Evolutionary conservation across 2,888 invertebrate species (phyloP).

Genomic region (Phoenoteleia sp.): DNA sequence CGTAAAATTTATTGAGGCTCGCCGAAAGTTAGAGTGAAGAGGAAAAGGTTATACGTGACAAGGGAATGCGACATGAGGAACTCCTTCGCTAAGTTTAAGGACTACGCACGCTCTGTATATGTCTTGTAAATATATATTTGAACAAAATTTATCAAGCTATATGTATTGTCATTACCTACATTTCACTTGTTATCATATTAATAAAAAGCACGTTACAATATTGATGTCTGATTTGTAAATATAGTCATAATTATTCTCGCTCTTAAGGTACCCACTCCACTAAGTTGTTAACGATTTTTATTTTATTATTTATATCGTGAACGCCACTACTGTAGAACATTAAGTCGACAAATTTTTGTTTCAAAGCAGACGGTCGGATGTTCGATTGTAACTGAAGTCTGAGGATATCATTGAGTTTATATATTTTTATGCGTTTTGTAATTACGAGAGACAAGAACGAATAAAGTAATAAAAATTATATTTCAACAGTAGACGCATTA

Average conservation of each 20-base stretch:
- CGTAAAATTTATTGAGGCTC: slow-evolving; percentile 63
- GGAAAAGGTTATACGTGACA: slow-evolving; percentile 55
- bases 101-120: slow-evolving; percentile 84
- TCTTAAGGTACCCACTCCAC: slow-evolving; percentile 64
- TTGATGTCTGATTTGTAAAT: slow-evolving; percentile 70
- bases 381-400: slow-evolving; percentile 64
- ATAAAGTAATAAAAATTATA: slow-evolving; percentile 70
- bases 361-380: slow-evolving; percentile 46
- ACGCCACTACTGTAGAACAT: slow-evolving; percentile 29
- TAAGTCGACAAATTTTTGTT: slow-evolving; percentile 56
- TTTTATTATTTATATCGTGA: slow-evolving; percentile 64
- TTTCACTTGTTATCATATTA: slow-evolving; percentile 74
- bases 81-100: slow-evolving; percentile 77
- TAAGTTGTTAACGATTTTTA: slow-evolving; percentile 69
- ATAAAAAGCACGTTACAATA: slow-evolving; percentile 74
- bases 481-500: slow-evolving; percentile 58
- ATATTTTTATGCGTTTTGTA: slow-evolving; percentile 69
- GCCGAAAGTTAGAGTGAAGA: slow-evolving; percentile 71
- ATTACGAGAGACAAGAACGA: slow-evolving; percentile 60
- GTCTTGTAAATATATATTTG: slow-evolving; percentile 86
- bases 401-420: slow-evolving; percentile 61
- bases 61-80: slow-evolving; percentile 73
- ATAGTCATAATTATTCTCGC: slow-evolving; percentile 58
- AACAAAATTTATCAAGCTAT: slow-evolving; percentile 77
- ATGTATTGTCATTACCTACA: slow-evolving; percentile 73